Conservation (phyloP, 2,888 invertebrate species). For the Microplitis deprimator region DNA sequence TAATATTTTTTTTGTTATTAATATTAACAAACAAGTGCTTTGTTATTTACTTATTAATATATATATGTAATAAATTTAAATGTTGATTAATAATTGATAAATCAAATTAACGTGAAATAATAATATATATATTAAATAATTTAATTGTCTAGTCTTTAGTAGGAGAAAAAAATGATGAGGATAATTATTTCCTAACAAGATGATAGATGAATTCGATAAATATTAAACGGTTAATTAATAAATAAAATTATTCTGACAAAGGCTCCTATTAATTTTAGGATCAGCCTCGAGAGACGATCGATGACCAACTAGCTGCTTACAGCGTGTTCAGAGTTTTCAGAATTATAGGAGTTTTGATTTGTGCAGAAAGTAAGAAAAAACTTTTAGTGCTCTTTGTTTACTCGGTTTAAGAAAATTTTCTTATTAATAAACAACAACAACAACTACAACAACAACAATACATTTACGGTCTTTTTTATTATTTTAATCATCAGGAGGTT, state of each 20-base stretch:
- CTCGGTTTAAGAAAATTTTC: constrained; percentile 23
- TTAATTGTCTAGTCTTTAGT: neutral
- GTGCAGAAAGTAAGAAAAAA: constrained; percentile 68
- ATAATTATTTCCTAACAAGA: neutral
- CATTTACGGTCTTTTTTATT: neutral
- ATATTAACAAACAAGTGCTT: no score
- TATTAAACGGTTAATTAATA: constrained; percentile 13
- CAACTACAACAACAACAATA: neutral
- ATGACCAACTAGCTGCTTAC: constrained; percentile 37
- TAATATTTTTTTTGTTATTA: neutral
- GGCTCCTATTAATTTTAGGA: constrained; percentile 40
- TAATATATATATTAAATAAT: neutral
- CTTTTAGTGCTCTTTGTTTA: constrained; percentile 39
- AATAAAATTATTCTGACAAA: constrained; percentile 30
- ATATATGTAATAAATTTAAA: neutral
- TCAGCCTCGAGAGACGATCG: constrained; percentile 43
- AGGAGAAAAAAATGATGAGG: neutral
- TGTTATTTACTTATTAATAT: neutral
- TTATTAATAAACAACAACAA: constrained; percentile 15
- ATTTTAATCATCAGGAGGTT: constrained; percentile 7
- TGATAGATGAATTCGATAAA: constrained; percentile 17
- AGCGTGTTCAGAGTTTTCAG: constrained; percentile 40
- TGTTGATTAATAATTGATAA: neutral
- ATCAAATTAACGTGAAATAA: neutral
- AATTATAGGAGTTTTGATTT: constrained; percentile 65